Evolutionary conservation across 1,140 invertebrate genomes (phyloP).

Genomic region (Belonocnema kinseyi): DNA sequence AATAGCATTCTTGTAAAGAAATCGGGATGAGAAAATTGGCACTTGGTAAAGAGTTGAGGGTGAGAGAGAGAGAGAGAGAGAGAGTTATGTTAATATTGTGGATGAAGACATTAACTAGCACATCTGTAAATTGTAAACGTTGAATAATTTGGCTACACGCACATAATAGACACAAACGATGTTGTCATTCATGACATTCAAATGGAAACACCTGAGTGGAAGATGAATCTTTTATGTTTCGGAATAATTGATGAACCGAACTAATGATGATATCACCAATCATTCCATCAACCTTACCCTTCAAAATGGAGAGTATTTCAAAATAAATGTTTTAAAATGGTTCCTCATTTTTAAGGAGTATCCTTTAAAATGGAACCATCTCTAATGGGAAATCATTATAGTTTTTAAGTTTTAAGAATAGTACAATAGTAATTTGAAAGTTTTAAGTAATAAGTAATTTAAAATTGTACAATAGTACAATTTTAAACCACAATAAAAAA

Average conservation of each 20-base stretch:
- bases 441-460: too few species aligned
- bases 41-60: not conserved
- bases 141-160: slow-evolving; percentile 30
- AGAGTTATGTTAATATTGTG: slow-evolving; percentile 7
- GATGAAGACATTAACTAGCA: slow-evolving; percentile 2
- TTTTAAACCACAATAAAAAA: too few species aligned
- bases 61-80: not conserved
- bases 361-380: too few species aligned
- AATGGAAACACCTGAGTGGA: not conserved
- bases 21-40: not conserved
- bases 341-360: too few species aligned
- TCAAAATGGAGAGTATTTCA: not conserved
- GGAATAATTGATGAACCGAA: not conserved
- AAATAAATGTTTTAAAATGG: not conserved
- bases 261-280: not conserved
- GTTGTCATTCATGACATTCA: slow-evolving; percentile 6
- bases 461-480: too few species aligned
- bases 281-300: not conserved
- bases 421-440: too few species aligned
- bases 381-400: too few species aligned
- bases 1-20: not conserved
- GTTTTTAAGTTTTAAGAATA: too few species aligned
- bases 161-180: slow-evolving; percentile 15
- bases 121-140: slow-evolving; percentile 11
- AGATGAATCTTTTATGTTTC: not conserved